Percentiles rank a stretch among this genome's conserved stretches.
These are phyloP conservation scores for Grapholita molesta DNA, from an alignment of 1,140 invertebrate genomes.

Conservation along the genomic window DNA sequence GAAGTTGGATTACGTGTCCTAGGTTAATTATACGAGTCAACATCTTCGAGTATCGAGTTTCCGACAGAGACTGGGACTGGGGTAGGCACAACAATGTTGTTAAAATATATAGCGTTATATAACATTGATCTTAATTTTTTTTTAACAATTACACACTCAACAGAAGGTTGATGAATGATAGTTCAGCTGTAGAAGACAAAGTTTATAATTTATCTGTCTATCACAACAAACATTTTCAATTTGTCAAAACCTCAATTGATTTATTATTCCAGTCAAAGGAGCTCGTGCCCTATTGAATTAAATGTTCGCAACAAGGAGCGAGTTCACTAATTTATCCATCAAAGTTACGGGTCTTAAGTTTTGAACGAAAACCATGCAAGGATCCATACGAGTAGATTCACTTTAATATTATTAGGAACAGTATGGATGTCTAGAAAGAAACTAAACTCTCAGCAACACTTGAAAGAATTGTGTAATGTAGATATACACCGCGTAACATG, in stretches of 20 bases:
- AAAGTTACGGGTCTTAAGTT: slow-evolving; percentile 4
- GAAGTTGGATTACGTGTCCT: too few species aligned
- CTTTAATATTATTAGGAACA: neutral
- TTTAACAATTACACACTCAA: too few species aligned
- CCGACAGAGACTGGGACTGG: too few species aligned
- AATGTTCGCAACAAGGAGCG: slow-evolving; percentile 2
- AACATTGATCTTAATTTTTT: too few species aligned
- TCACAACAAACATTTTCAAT: slow-evolving; percentile 3
- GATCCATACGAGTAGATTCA: neutral
- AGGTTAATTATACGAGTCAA: too few species aligned
- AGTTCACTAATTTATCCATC: neutral
- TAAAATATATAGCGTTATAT: too few species aligned
- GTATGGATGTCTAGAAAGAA: too few species aligned
- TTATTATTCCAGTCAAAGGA: slow-evolving; percentile 4
- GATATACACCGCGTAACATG: too few species aligned
- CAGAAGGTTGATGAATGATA: neutral
- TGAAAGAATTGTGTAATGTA: too few species aligned
- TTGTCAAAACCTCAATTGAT: slow-evolving; percentile 10
- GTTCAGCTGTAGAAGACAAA: neutral
- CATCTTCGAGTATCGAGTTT: too few species aligned
- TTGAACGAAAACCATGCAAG: slow-evolving; percentile 1
- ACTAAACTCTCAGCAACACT: too few species aligned
- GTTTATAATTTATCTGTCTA: slow-evolving; percentile 14
- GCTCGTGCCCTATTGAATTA: slow-evolving; percentile 1
- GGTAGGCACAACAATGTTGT: too few species aligned